These are phyloP conservation scores for Itoplectis maculator DNA, from an alignment of 2,888 invertebrate genomes.

Conservation along the genomic window DNA sequence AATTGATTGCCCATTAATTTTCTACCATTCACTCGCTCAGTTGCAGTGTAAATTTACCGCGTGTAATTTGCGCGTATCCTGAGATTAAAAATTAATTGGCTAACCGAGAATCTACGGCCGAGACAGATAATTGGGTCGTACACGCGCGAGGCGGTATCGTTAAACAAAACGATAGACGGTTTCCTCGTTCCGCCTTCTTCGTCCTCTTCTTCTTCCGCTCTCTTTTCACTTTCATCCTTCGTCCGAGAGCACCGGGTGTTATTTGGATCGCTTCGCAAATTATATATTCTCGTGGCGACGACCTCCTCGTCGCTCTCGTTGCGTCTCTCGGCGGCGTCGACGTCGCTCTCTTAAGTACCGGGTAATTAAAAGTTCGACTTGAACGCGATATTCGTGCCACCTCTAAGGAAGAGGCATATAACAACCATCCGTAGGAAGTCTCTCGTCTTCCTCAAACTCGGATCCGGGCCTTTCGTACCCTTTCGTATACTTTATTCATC, in stretches of 20 bases:
- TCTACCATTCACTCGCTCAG: neutral
- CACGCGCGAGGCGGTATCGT: neutral
- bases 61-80: neutral
- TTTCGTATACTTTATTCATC: constrained; percentile 59
- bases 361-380: constrained; percentile 79
- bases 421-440: constrained; percentile 30
- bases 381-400: constrained; percentile 73
- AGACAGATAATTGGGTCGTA: neutral
- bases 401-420: constrained; percentile 52
- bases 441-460: constrained; percentile 18
- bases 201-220: neutral
- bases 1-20: too few species aligned
- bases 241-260: neutral
- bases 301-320: constrained; percentile 14
- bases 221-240: neutral
- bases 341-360: constrained; percentile 69
- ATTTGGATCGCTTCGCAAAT: constrained; percentile 1
- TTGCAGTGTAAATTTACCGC: neutral
- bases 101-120: neutral
- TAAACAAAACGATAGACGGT: neutral
- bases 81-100: neutral
- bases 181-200: neutral
- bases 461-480: constrained; percentile 30
- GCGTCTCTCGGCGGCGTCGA: constrained; percentile 28
- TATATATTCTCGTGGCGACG: constrained; percentile 19